Percentiles rank a stretch among this genome's conserved stretches.
These are phyloP conservation scores for Acanthornis magna DNA, from an alignment of 2,797 vertebrate genomes.

Conservation along the genomic window DNA sequence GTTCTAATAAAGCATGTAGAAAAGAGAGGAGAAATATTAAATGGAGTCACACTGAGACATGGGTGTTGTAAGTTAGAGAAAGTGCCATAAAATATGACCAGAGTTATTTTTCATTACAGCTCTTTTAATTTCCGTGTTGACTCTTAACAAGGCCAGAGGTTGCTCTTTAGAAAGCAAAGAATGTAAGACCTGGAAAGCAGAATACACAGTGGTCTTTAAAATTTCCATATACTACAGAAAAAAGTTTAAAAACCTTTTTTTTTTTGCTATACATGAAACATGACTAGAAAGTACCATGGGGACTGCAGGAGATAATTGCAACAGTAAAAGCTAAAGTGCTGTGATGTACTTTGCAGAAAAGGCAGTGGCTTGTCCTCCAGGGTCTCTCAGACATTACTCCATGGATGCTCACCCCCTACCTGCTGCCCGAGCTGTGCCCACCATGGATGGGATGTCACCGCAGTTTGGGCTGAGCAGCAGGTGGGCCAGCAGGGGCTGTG, in stretches of 20 bases:
- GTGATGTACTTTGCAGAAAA: neutral
- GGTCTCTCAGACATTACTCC: rapidly evolving
- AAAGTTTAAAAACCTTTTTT: neutral
- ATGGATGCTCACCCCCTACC: neutral
- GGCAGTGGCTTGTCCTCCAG: neutral
- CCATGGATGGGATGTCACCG: too few relatives aligned
- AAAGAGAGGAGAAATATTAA: neutral
- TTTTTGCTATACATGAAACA: neutral
- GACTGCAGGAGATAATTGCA: neutral
- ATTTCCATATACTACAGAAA: neutral
- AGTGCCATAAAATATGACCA: neutral
- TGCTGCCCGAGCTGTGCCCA: neutral
- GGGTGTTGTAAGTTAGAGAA: neutral
- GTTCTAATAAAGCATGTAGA: neutral
- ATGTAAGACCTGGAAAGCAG: neutral
- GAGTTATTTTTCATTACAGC: neutral
- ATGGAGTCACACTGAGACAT: neutral
- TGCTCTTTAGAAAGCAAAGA: neutral
- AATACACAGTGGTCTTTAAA: neutral
- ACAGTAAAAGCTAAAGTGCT: neutral
- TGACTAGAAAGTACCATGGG: neutral
- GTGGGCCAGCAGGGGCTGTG: neutral
- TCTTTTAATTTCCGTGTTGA: neutral
- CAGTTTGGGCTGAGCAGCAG: neutral
- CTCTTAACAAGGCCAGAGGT: neutral